Base-by-base conservation (phyloP, 2,888 invertebrate species). In the Leucophora obtusa region DNA sequence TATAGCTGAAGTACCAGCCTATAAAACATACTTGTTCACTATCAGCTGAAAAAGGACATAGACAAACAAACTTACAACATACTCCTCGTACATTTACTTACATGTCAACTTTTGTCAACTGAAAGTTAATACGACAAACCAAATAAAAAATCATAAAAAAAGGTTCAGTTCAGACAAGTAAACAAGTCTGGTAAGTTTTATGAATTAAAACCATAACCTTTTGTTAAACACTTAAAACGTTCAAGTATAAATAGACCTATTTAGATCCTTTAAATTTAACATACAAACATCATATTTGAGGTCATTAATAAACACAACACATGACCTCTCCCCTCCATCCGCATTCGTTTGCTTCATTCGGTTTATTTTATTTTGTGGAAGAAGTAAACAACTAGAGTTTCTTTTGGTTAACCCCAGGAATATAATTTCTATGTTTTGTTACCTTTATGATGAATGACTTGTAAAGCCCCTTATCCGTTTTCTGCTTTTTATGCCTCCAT, bases 151-250 rank as follows among this genome's bases (percentile, higher is more conserved):
- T 3, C 59, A 15, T 50, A 33, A 11, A 47, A 72, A 70, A 72
- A 73, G 43, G 58, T 56, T 43, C 28, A 72, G 71, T 51, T 59
- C 66, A 66, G 81, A 78, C 81, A 85, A 84, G 84, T 83, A 87
- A 87, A 87, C 88, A 87, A 86, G 87, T 87, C 88, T 87, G 87
- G 87, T 85, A 87, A 87, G 87, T 87, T 87, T 87, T 84, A 82
- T 73, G 73, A 77, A 71, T 66, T 77, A 74, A 77, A 74, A 51
- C 77, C 77, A 77, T 81, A 86, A 84, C 82, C 79, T 77, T 77
- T 77, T 71, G 73, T 77, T 50, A 85, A 76, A 66, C 60, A 72
- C 56, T 73, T 63, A 69, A 3, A 81, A 76, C 63, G 69, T 69
- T 77, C 73, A 28, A 47, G 5, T 47, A n/a, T n/a, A 47, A 14